phyloP scores from a whole-genome alignment of 2,797 vertebrate species.

The Myotis pilosus region DNA sequence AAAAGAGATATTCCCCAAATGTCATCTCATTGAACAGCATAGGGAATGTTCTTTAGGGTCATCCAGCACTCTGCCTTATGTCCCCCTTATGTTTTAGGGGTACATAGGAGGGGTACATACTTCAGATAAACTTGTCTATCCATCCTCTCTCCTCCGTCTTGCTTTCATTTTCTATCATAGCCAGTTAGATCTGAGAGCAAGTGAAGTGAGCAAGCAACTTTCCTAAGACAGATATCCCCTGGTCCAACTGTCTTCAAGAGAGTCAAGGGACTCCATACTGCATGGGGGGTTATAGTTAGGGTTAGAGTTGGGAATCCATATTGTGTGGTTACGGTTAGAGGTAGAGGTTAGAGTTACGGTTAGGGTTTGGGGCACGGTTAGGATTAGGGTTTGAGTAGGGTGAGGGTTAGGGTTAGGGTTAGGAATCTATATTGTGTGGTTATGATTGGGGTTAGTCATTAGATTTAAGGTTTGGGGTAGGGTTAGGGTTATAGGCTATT shows the following conservation, averaged over 20 bases:
- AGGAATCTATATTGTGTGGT: too few species aligned
- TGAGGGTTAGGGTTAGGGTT: too few species aligned
- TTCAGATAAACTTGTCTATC: not conserved
- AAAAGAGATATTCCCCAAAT: not conserved
- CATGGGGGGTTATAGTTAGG: not conserved
- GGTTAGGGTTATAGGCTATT: too few species aligned
- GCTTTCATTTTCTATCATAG: not conserved
- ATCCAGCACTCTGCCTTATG: not conserved
- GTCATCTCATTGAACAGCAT: not conserved
- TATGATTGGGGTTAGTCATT: too few species aligned
- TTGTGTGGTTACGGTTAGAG: too few species aligned
- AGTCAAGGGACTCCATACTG: not conserved
- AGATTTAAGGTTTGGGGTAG: too few species aligned
- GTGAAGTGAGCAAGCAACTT: not conserved
- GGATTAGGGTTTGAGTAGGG: too few species aligned
- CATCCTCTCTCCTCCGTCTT: not conserved
- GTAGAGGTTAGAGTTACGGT: too few species aligned
- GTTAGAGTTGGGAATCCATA: too few species aligned
- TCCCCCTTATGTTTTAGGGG: not conserved
- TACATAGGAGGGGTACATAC: not conserved
- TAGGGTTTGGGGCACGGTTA: too few species aligned
- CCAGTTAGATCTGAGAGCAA: not conserved
- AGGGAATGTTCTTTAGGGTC: not conserved
- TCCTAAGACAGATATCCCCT: not conserved
- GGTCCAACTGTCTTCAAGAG: not conserved